These are phyloP conservation scores for Cavia porcellus DNA, from an alignment of 2,113 vertebrate species.

Conservation along the genomic window DNA sequence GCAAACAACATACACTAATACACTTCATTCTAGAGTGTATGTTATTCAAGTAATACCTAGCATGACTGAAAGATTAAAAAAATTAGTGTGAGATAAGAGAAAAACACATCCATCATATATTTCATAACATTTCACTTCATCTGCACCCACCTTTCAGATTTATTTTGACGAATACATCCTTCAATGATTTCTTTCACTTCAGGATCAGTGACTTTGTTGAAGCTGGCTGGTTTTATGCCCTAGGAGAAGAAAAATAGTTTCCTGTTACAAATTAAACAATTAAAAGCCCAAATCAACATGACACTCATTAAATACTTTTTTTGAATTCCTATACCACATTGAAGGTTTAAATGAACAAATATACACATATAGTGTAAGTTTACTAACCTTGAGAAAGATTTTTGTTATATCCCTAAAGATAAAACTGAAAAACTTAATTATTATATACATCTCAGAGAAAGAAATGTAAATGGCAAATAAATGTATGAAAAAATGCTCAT, in stretches of 20 bases:
- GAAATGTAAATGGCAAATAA: no score
- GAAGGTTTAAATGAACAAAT: constrained; percentile 54
- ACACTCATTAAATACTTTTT: constrained; percentile 58
- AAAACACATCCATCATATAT: constrained; percentile 62
- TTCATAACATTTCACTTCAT: constrained; percentile 19
- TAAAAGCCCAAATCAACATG: constrained; percentile 53
- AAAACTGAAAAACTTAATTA: constrained; percentile 60
- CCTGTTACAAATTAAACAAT: constrained; percentile 48
- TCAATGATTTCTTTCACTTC: constrained; percentile 98
- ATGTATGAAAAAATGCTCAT: no score
- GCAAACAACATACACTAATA: constrained; percentile 57
- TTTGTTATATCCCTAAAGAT: constrained; percentile 39
- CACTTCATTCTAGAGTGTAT: constrained; percentile 35
- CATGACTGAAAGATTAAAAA: constrained; percentile 61
- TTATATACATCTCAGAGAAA: no score
- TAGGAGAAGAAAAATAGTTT: constrained; percentile 77
- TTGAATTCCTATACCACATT: constrained; percentile 35
- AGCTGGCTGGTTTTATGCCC: constrained; percentile 98
- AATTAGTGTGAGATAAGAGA: constrained; percentile 20
- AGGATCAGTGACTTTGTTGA: constrained; percentile 96
- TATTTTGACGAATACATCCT: constrained; percentile 96
- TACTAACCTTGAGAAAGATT: constrained; percentile 1
- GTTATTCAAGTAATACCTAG: constrained; percentile 15
- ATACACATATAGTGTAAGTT: neutral
- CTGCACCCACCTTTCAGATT: constrained; percentile 91